Conservation (phyloP, 2,888 invertebrate genomes). For the Neoascia interrupta region DNA sequence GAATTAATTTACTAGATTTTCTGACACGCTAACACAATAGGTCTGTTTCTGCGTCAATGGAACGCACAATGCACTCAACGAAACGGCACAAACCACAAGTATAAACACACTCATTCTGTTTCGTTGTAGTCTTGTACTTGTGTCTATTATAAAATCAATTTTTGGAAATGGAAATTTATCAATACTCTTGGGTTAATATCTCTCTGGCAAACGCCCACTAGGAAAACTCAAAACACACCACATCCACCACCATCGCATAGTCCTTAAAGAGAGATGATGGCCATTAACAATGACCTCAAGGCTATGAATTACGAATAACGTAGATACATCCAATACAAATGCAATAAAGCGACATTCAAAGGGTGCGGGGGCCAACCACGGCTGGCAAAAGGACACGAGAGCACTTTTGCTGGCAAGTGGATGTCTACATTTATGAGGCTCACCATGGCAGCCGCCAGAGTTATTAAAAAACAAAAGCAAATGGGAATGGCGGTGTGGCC, state of each 20-base stretch:
- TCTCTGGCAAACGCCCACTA: background rate
- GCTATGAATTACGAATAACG: conserved; percentile 21
- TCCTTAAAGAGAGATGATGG: background rate
- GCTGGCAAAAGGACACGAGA: background rate
- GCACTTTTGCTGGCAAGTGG: conserved; percentile 8
- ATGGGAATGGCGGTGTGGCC: background rate
- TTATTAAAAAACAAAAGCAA: conserved; percentile 6
- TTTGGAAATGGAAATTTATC: conserved; percentile 31
- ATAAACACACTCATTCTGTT: too few species aligned
- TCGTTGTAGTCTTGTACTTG: conserved; percentile 15
- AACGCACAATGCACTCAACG: background rate
- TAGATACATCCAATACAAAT: conserved; percentile 12
- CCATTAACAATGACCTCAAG: conserved; percentile 5
- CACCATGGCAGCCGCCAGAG: conserved; percentile 25
- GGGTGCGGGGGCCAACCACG: background rate
- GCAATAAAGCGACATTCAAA: conserved; percentile 4
- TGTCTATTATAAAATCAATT: conserved; percentile 34
- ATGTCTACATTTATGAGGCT: conserved; percentile 4
- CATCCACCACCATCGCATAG: background rate
- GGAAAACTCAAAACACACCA: background rate
- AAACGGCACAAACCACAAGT: too few species aligned
- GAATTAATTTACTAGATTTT: conserved; percentile 32
- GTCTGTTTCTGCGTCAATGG: conserved; percentile 2
- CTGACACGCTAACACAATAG: conserved; percentile 29
- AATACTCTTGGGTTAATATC: background rate